Evolutionary conservation across 2,113 vertebrate species (phyloP).

Genomic region (Pseudorectes ferrugineus): DNA sequence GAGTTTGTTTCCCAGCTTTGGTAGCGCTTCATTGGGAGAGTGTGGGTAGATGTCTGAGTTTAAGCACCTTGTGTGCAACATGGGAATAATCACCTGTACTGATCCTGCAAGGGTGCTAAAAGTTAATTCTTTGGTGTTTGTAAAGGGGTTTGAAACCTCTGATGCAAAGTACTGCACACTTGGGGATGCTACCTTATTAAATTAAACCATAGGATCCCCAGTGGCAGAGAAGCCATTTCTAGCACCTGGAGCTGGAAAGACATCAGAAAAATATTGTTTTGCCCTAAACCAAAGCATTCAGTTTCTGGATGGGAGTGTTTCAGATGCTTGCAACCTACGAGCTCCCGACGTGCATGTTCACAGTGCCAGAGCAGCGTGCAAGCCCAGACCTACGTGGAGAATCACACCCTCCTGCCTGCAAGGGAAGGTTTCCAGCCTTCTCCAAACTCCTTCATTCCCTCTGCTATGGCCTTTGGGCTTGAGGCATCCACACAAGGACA

Average conservation of each 20-base stretch:
- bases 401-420: not conserved
- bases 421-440: not conserved
- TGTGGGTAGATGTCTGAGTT: not conserved
- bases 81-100: not conserved
- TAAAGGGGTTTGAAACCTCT: not conserved
- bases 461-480: not conserved
- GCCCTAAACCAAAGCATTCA: not conserved
- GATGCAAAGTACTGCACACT: not conserved
- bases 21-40: not conserved
- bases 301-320: not conserved
- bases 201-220: not conserved
- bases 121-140: not conserved
- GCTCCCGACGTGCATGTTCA: not conserved
- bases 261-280: not conserved
- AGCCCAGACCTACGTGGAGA: not conserved
- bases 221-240: not conserved
- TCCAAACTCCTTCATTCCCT: not conserved
- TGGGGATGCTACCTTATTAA: not conserved
- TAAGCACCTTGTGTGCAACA: not conserved
- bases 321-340: not conserved
- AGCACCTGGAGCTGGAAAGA: not conserved
- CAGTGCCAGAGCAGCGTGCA: fast-evolving
- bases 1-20: not conserved
- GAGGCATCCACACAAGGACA: not conserved
- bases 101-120: not conserved